Base-by-base conservation (phyloP, 2,797 vertebrate species). In the Pteropus rufus region DNA sequence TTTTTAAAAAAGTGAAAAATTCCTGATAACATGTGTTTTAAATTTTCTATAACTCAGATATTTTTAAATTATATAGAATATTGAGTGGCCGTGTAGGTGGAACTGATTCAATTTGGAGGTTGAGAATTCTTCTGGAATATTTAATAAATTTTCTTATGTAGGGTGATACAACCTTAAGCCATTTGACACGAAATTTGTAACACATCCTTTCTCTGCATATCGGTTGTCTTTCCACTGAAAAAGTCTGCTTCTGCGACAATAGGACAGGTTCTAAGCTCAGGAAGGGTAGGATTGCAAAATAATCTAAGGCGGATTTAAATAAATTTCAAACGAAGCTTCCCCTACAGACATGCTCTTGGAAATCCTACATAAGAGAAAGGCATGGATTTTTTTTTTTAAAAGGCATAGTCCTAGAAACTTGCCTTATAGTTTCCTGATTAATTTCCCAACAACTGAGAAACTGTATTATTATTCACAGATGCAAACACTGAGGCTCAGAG, bases 321-420 rank as follows among this genome's bases (percentile, higher is more conserved):
- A 96, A 92, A 80, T 97, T 92, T 92, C 83, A 96, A 49, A 81
- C 91, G 73, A 77, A 97, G 81, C 82, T 94, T 80, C 58, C 83
- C 56, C 44, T 93, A 85, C 11, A 72, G 67, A 94, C 89, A 85
- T 56, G 21, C 24, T 81, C 39, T 91, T 19, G 26, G n/a, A 54
- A 95, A 91, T 65, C n/a, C 41, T 29, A 56, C 24, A 39, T 69
- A 80, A 84, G 36, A 75, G 58, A 79, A 77, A 23, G 23, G 24
- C 36, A 77, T 41, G 18, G 31, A 67, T 52, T 31, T 82, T 58
- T 75, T 72, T 81, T 31, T 67, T 49, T 15, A 18, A 58, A 89
- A 81, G 31, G 41, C 16, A 62, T 8, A 23, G 49, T 85, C 34
- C 56, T 75, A 69, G 69, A 21, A 26, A 56, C 21, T 56, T 52